phyloP scores from a whole-genome alignment of 2,888 invertebrate genomes.

The Melanargia galathea region DNA sequence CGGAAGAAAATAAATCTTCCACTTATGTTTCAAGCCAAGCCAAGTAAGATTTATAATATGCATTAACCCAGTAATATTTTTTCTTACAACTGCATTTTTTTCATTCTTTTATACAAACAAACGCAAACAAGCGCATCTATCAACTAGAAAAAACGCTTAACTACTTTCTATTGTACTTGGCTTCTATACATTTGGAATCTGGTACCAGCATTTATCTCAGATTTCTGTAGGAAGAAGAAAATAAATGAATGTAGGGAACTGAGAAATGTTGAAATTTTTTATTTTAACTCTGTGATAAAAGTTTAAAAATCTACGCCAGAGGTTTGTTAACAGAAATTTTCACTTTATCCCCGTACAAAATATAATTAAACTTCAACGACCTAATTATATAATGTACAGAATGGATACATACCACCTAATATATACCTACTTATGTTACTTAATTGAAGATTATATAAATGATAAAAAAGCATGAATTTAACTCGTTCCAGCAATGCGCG shows the following conservation, averaged over 20 bases:
- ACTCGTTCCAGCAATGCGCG: too few species aligned
- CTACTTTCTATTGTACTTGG: constrained; percentile 4
- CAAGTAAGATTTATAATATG: not conserved
- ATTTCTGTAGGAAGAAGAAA: not conserved
- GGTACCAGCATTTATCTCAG: not conserved
- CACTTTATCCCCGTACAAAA: too few species aligned
- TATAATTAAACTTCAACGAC: too few species aligned
- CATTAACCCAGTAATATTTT: not conserved
- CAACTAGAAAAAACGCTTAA: constrained; percentile 2
- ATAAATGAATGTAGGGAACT: not conserved
- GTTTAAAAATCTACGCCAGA: not conserved
- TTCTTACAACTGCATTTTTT: not conserved
- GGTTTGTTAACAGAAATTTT: too few species aligned
- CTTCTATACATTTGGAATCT: not conserved
- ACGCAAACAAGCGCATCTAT: not conserved
- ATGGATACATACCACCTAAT: too few species aligned
- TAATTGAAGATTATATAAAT: too few species aligned
- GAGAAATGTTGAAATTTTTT: not conserved
- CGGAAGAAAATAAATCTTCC: too few species aligned
- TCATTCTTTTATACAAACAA: not conserved
- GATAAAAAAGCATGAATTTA: too few species aligned
- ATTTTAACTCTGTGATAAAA: constrained; percentile 3
- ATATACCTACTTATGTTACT: too few species aligned
- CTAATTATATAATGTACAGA: too few species aligned
- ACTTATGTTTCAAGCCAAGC: too few species aligned